Percentiles rank a stretch among this genome's conserved stretches.
phyloP scores from a whole-genome alignment of 2,113 vertebrate species.

The Apus apus region DNA sequence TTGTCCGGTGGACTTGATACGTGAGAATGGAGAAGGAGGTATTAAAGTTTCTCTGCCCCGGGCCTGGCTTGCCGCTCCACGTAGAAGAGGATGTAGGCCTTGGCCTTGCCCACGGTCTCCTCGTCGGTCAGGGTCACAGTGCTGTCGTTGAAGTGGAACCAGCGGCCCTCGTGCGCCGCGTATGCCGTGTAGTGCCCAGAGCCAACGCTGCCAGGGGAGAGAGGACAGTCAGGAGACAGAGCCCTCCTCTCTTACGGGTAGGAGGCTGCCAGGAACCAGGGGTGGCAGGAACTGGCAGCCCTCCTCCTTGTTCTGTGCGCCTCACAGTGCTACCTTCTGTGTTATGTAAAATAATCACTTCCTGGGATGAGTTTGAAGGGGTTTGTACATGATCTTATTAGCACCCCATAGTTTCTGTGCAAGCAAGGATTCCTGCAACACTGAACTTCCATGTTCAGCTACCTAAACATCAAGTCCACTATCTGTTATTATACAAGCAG shows the following conservation, averaged over 20 bases:
- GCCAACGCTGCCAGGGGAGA: slow-evolving; percentile 81
- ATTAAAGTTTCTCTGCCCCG: slow-evolving; percentile 81
- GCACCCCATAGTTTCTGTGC: not conserved
- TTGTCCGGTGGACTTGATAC: slow-evolving; percentile 73
- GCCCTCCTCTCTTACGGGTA: not conserved
- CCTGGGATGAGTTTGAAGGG: not conserved
- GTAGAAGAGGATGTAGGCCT: slow-evolving; percentile 98
- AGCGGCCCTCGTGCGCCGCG: slow-evolving; percentile 87
- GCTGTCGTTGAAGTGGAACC: slow-evolving; percentile 99
- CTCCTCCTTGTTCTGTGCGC: not conserved
- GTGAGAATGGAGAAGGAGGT: slow-evolving; percentile 65
- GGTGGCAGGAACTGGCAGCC: not conserved
- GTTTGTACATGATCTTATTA: not conserved
- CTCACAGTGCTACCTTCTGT: not conserved
- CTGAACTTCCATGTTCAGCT: not conserved
- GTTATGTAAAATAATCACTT: not conserved
- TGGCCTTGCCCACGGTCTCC: slow-evolving; percentile 92
- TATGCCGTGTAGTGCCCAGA: slow-evolving; percentile 98
- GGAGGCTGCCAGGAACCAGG: not conserved
- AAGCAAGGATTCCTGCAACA: not conserved
- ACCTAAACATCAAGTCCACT: not conserved
- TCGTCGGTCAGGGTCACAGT: slow-evolving; percentile 92
- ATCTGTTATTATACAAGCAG: not conserved
- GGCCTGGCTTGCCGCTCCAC: slow-evolving; percentile 84
- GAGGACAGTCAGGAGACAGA: not conserved